Base-by-base conservation (phyloP, 1,140 invertebrate species). In the Fopius arisanus region DNA sequence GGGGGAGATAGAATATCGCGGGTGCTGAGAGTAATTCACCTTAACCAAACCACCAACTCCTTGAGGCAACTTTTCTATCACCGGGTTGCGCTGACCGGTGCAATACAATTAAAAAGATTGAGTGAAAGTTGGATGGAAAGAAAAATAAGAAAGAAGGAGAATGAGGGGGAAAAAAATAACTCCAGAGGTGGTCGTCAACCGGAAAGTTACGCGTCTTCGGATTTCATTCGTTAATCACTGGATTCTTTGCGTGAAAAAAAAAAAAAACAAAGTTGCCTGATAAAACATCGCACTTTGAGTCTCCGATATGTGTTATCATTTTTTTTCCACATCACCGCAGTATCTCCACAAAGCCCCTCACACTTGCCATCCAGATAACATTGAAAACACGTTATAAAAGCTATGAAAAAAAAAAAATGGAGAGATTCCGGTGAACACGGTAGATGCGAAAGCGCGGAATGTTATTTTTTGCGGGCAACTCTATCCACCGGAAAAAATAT, bases 21-120 rank as follows among this genome's bases (percentile, higher is more conserved):
- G 43, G 43, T 48, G 43, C 43, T 19, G n/a, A 6, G 23, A 59
- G 54, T 59, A 59, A 59, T 23, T 59, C 54, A 59, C 54, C 54
- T 59, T 28, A 59, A 28, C 54, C 54, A 59, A 59, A 23, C 54
- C 54, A 19, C 54, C 54, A 59, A 59, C 54, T 59, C 54, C 54
- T 59, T 59, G 21, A 59, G 54, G 19, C 54, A 59, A 59, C 54
- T 59, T 59, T 59, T 59, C 54, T 59, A 59, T 59, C 54, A 59
- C 19, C 54, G 54, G 9, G 23, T 23, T 59, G 26, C 21, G 19
- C 54, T 59, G 54, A 59, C 54, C 54, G 19, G 54, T 26, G 54
- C 19, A 59, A 59, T 59, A 59, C 54, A 59, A 59, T 59, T 59
- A 59, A 28, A 59, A 59, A 59, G 54, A 59, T 59, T 59, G 54